Evolutionary conservation across 2,113 vertebrate genomes (phyloP), one percentile per base, ranked within the genome.

Genomic region (Ptilonorhynchus violaceus): DNA sequence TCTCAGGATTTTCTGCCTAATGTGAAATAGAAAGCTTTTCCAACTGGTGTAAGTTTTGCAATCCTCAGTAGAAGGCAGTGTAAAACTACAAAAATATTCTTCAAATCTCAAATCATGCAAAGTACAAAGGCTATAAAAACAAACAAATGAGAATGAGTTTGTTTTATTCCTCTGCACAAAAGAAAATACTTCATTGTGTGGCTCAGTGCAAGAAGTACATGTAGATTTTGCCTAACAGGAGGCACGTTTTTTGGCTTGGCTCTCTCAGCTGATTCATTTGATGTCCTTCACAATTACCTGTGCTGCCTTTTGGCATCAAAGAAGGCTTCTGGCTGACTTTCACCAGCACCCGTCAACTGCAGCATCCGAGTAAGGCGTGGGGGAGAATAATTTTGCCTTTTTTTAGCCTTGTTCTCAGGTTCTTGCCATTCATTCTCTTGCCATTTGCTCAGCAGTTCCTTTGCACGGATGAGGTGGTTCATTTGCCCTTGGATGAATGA

Each of bases 61-160:
- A 17, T 82, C n/a, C 75, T 93, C 81, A 66, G 89, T 81, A 96
- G 93, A 95, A 95, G 76, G 81, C 92, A 93, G 68, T 77, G 76
- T 84, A 90, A 92, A 95, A 62, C 86, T 93, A 91, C 68, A 85
- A 56, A 75, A 92, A 64, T 35, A 41, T 19, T 77, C 37, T 73
- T 85, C 52, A 35, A 37, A 53, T 69, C 53, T 87, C n/a, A 67
- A 35, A 46, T 28, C 13, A 31, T 25, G 42, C 33, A n/a, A 89
- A 79, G 31, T 30, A 41, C 39, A 83, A 80, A 92, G 21, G 27
- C 35, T 58, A 33, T 22, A 52, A 69, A 93, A 91, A 79, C 60
- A 85, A 73, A 88, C 23, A 88, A 93, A 84, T 14, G 22, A 88
- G 21, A 74, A 84, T 49, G 28, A 37, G 18, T 42, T 91, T 55